Conservation (phyloP, 2,113 vertebrate genomes). For the Dasyprocta punctata region DNA sequence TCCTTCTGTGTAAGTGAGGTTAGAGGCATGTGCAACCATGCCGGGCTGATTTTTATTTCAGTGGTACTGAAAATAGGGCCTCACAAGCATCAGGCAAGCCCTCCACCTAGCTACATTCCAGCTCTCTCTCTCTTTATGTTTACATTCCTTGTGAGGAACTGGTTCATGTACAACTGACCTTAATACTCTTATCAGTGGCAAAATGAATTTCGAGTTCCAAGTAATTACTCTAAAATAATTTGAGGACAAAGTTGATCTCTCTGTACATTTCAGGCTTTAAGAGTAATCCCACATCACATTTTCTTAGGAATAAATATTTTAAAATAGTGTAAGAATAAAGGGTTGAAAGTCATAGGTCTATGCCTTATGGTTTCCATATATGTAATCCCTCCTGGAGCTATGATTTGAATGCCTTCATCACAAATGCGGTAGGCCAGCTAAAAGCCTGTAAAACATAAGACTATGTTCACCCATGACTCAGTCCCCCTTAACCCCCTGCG, state of each 20-base stretch:
- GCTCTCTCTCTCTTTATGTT: background rate
- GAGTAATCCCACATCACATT: background rate
- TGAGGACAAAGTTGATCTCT: background rate
- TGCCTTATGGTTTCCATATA: background rate
- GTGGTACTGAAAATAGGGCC: background rate
- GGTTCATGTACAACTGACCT: background rate
- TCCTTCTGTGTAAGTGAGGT: background rate
- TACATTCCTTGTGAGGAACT: background rate
- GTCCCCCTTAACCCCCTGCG: too few relatives aligned
- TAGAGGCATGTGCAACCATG: background rate
- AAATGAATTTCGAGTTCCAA: conserved; percentile 1
- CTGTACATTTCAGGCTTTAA: background rate
- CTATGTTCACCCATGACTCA: too few relatives aligned
- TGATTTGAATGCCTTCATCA: background rate
- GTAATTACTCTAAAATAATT: background rate
- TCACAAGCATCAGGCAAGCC: background rate
- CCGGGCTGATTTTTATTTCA: background rate
- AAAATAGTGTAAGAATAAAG: background rate
- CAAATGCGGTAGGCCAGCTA: too few relatives aligned
- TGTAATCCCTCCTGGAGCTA: background rate
- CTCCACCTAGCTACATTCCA: background rate
- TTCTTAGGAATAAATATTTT: background rate
- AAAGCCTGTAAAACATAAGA: too few relatives aligned
- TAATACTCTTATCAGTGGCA: background rate
- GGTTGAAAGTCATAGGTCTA: background rate